Evolutionary conservation across 2,113 vertebrate genomes (phyloP), one percentile per base, ranked within the genome.

Genomic region (Oryzias curvinotus): DNA sequence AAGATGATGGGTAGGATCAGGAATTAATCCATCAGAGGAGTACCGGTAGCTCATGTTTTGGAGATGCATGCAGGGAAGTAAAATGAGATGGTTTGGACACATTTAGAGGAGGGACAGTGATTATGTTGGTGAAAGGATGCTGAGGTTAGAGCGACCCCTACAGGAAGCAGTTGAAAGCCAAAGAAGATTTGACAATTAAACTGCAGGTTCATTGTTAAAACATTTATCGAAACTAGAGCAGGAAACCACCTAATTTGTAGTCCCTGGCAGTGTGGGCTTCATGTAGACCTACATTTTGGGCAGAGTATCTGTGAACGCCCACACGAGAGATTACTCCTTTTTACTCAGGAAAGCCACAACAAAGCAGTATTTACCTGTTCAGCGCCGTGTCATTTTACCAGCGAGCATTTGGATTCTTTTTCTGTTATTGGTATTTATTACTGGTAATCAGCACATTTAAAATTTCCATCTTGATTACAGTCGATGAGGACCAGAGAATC

Each of bases 231-330:
- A 85, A 84, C 62, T 77, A 73, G 52, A 80, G 50, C 1, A 68
- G 81, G 83, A 82, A 88, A 88, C 72, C 81, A 84, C 84, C 81
- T 77, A 52, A 65, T 50, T 21, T 72, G 73, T 71, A 71, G 57
- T 54, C 56, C 57, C 53, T 71, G 46, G 28, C 57, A 68, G 70
- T 59, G 81, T 81, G 73, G 84, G 75, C 28, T 46, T 81, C 65
- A 73, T 44, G 51, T 25, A 67, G 66, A 54, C 76, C 68, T 74
- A 65, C 52, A 73, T 79, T 65, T 61, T 65, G 54, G 59, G 78
- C 71, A 48, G 62, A 62, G 63, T 73, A 68, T 68, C 69, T 82
- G 68, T 58, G 19, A 77, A 73, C 70, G 7, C 71, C 71, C 62
- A 77, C 74, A 69, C 47, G 50, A 54, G 62, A 69, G 75, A 75